Base-by-base conservation (phyloP, 1,140 invertebrate species). In the Papilio polyxenes region DNA sequence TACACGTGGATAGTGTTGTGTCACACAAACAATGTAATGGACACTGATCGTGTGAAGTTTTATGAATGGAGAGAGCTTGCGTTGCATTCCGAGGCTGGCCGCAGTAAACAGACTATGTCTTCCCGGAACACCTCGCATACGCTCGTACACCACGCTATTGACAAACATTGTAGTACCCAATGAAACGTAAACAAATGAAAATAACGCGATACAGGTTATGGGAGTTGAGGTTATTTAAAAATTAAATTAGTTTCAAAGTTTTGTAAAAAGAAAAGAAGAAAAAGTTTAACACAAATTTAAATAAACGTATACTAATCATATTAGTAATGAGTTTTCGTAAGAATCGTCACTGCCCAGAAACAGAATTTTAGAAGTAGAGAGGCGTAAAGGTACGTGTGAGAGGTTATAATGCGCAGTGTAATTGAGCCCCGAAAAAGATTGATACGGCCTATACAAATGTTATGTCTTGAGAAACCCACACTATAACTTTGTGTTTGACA, bases 31-130 rank as follows among this genome's bases (percentile, higher is more conserved):
- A 77, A 51, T 77, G 48, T 77, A 53, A 51, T 31, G 78, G 78
- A 84, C 74, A 81, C 78, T 75, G 85, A 84, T 85, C 82, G 72
- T 76, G 81, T 75, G 48, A 56, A 84, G 82, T 86, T 89, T 91
- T 87, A 91, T 92, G 90, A 92, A 92, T 92, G 91, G 84, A 85
- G 82, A 84, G 37, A 83, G 87, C 85, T 86, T 84, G 65, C 85
- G 48, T 84, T 87, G 89, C 90, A 91, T 89, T 87, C 90, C 81
- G 69, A 23, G 75, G 69, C 76, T 74, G 51, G 44, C 3, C 72
- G 83, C 48, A 80, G 90, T 91, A 91, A 91, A 92, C 90, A 92
- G 20, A 80, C 23, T 49, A 81, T 49, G 17, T 74, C 75, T 91
- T 89, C 89, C 86, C 51, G 62, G 89, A 91, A 92, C 74, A 53